These are phyloP conservation scores for Coenonympha glycerion DNA, from an alignment of 2,888 invertebrate genomes.

Conservation along the genomic window DNA sequence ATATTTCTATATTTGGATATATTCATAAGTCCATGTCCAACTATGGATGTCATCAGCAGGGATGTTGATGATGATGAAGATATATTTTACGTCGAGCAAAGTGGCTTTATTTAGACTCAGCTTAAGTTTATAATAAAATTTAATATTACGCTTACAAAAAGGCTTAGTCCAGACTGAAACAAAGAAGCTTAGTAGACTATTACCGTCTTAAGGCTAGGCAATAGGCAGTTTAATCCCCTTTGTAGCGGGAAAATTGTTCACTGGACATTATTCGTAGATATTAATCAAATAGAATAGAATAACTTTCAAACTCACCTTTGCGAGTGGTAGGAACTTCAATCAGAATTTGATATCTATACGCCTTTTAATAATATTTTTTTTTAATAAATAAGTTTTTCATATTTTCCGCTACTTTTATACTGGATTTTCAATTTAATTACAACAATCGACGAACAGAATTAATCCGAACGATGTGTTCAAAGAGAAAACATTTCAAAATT, in stretches of 20 bases:
- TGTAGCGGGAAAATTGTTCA: neutral
- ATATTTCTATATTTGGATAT: no score
- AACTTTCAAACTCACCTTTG: no score
- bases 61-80: no score
- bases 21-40: no score
- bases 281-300: no score
- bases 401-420: neutral
- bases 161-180: slow-evolving; percentile 8
- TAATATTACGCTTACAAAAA: slow-evolving; percentile 5
- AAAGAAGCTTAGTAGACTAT: slow-evolving; percentile 14
- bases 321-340: no score
- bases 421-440: neutral
- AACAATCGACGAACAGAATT: slow-evolving; percentile 14
- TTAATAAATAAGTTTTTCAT: no score
- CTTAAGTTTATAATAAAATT: neutral
- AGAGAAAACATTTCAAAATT: slow-evolving; percentile 44
- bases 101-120: neutral
- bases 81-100: no score
- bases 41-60: no score
- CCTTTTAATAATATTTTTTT: no score
- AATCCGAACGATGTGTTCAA: slow-evolving; percentile 37
- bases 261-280: neutral
- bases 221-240: slow-evolving; percentile 18
- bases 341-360: no score
- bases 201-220: slow-evolving; percentile 15